Evolutionary conservation across 2,888 invertebrate genomes (phyloP), one percentile per base, ranked within the genome.

Genomic region (Cataglyphis albicans): DNA sequence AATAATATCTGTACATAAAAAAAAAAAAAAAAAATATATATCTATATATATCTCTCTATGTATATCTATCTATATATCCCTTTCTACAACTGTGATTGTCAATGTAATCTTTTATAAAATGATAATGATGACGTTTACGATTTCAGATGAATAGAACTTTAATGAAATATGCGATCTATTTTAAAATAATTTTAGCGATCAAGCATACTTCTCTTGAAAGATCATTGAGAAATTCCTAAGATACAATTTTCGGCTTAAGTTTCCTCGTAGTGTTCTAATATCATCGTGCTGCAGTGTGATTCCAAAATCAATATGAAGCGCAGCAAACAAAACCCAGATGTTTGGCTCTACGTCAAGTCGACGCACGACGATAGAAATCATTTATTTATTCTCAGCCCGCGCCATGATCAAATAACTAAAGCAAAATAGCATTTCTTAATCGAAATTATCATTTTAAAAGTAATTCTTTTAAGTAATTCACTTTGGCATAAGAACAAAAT

Each of bases 301-400:
- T 44, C 59, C 73, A 59, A 73, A 80, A 80, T 80, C 78, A 59
- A 80, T 80, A 80, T 44, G 44, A 29, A 80, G 25, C 44, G 73
- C 35, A 44, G 78, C 59, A 80, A 80, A 72, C 78, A 80, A 80
- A 72, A 72, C 32, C 73, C 78, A 73, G 59, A 80, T 72, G 74
- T 80, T 80, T 80, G 78, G 78, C 78, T 73, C 68, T 5, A 44
- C 44, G 57, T 80, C 78, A 80, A 80, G 21, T 72, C 78, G 41
- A 72, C 32, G 44, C 57, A 44, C 72, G 32, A 32, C 59, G 44
- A 70, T 57, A 70, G 74, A 72, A 72, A 59, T 78, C 44, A 78
- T 80, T 73, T 78, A 78, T 78, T 78, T 80, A 48, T 72, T 44
- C 32, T 72, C 41, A 72, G 59, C 18, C 12, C 59, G 32, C 12